Evolutionary conservation across 2,888 invertebrate species (phyloP), one percentile per base, ranked within the genome.

Genomic region (Blomia tropicalis): DNA sequence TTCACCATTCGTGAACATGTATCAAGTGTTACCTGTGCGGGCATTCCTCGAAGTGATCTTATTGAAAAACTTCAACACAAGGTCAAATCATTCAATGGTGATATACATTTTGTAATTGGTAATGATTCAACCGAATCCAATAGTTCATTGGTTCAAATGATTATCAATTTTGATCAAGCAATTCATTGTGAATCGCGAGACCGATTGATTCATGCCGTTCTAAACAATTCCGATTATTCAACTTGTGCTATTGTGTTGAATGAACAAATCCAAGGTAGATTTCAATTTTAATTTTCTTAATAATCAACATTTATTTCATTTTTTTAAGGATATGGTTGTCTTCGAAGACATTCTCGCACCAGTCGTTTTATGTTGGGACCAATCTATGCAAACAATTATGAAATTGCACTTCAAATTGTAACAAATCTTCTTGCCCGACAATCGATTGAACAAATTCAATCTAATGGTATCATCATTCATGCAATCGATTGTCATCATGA

Each of bases 1-100:
- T 66, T 67, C 30, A 60, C 2, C 1, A 23, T 41, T 7, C 32
- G 25, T 1, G 60, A 60, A 60, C 25, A 43, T 4, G 25, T 51
- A 2, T 31, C 60, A 25, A 60, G 51, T 51, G 53, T 60, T 41
- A 27, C 32, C 11, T 60, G 11, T 53, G 7, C 11, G 19, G 53
- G 27, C 22, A 5, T 60, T 19, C 60, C 60, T 19, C 2, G 7
- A 17, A 17, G 17, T 17, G 17, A 17, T 36, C 7, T 11, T 36
- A 11, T 36, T 17, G 36, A 36, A 11, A 17, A 7, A 36, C 17
- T 36, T 17, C 7, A 36, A 7, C 7, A 7, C 36, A 36, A 11
- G 7, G 36, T 36, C 36, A 36, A 36, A 36, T 7, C 7, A 7
- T 36, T 17, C 36, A 11, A 7, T 11, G 17, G 7, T 36, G 36